A percentile compares a stretch with the other conserved stretches of the same genome.
Conservation (phyloP, 2,113 vertebrate species). For the Stigmatopora nigra region DNA sequence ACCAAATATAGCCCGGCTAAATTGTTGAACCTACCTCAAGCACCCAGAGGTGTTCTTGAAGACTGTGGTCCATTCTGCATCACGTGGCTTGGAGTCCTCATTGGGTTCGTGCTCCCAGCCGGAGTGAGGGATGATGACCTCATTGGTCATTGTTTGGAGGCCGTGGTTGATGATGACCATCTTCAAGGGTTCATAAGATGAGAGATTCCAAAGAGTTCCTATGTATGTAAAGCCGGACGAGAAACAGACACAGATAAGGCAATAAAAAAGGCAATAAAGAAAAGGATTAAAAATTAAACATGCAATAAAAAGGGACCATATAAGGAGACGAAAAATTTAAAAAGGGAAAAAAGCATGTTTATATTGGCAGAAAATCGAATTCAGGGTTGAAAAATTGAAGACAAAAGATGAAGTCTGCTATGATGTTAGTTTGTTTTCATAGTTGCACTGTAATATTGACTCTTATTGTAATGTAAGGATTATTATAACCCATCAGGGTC, state of each 20-base stretch:
- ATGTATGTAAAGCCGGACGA: conserved; percentile 3
- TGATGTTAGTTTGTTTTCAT: neutral
- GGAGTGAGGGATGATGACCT: conserved; percentile 93
- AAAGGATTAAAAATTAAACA: neutral
- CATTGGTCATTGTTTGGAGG: conserved; percentile 92
- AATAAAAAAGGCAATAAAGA: neutral
- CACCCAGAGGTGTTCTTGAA: conserved; percentile 98
- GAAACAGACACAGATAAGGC: neutral
- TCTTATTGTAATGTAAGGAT: too few relatives aligned
- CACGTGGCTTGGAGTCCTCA: conserved; percentile 92
- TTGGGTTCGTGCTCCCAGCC: conserved; percentile 97
- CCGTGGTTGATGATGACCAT: conserved; percentile 98
- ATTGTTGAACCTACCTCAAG: conserved; percentile 71
- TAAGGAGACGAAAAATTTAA: neutral
- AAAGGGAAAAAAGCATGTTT: neutral
- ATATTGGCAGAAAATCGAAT: conserved; percentile 7
- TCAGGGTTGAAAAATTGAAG: neutral
- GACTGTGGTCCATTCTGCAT: conserved; percentile 93
- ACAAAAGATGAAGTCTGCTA: neutral
- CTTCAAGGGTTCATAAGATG: conserved; percentile 95
- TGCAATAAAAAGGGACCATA: neutral
- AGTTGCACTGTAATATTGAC: neutral
- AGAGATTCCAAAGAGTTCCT: conserved; percentile 98
- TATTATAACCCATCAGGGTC: too few relatives aligned
- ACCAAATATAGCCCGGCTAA: neutral